Base-by-base conservation (phyloP, 2,113 vertebrate genomes). In the Forbesichthys papilliferus region DNA sequence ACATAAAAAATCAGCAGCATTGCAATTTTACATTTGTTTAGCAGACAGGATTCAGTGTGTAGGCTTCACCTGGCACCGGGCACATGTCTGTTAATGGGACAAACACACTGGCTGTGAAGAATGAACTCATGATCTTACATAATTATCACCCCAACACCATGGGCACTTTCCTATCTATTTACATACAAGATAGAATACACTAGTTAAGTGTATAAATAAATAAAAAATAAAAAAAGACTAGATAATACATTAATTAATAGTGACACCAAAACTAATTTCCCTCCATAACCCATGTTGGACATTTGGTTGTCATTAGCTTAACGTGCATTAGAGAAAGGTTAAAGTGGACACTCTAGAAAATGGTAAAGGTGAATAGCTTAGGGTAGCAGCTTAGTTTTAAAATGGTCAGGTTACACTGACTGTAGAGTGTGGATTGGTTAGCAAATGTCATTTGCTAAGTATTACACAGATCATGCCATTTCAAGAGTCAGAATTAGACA, bases 321-420 rank as follows among this genome's bases (percentile, higher is more conserved):
- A 58, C 16, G n/a, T 63, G 61, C 7, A 36, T 77, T 36, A 62
- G 33, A 49, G 67, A 84, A 83, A 87, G 88, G 78, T 78, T 73
- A 73, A 74, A 80, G 60, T n/a, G 1, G 53, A 69, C 61, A 1
- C 20, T 61, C 16, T 58, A 78, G 79, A 73, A 90, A 90, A 90
- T 92, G 90, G 82, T 92, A 92, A 93, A 92, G 90, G 91, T 92
- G 89, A 92, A 89, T 62, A 80, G 90, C 86, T 90, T 90, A 89
- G 76, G 83, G 74, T 88, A 55, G 87, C 88, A 88, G 83, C 51
- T 55, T 33, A 73, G 46, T 59, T 61, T 65, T 69, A 72, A 71
- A 75, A 61, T 81, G 89, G 70, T 93, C 88, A 66, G 51, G 64
- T 92, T 90, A 88, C 92, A 78, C 27, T 0, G 3, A 48, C 62